Evolutionary conservation across 2,888 invertebrate species (phyloP).

Genomic region (Volucella zonaria): DNA sequence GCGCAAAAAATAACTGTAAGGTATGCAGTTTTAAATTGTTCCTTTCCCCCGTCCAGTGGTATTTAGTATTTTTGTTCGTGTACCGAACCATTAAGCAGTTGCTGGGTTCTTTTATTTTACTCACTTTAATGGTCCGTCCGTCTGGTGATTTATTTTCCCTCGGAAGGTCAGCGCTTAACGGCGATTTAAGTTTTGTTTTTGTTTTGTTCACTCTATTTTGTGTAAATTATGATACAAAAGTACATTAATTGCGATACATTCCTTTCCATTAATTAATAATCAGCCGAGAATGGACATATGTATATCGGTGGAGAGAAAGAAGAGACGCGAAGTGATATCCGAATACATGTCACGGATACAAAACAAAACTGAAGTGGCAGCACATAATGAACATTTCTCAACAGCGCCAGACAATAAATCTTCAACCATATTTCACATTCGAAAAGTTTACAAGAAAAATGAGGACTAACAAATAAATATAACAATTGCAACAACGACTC

Average conservation of each 20-base stretch:
- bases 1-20: background rate
- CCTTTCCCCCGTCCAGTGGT: background rate
- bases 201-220: background rate
- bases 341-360: slow-evolving; percentile 11
- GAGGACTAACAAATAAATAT: no score
- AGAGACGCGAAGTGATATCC: background rate
- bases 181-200: slow-evolving; percentile 8
- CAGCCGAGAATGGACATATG: background rate
- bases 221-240: background rate
- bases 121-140: slow-evolving; percentile 30
- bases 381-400: slow-evolving; percentile 1
- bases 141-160: slow-evolving; percentile 37
- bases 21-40: background rate
- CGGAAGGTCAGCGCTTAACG: slow-evolving; percentile 27
- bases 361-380: background rate
- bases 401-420: slow-evolving; percentile 2
- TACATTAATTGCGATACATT: slow-evolving; percentile 33
- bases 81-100: slow-evolving; percentile 33
- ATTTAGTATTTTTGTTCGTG: slow-evolving; percentile 17
- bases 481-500: no score
- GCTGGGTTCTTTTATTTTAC: slow-evolving; percentile 16
- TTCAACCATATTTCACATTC: slow-evolving; percentile 1
- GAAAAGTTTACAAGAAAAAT: background rate
- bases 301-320: background rate
- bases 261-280: slow-evolving; percentile 28